Percentiles rank a stretch among this genome's conserved stretches.
These are phyloP conservation scores for Salvator merianae DNA, from an alignment of 2,113 vertebrate genomes.

Conservation along the genomic window DNA sequence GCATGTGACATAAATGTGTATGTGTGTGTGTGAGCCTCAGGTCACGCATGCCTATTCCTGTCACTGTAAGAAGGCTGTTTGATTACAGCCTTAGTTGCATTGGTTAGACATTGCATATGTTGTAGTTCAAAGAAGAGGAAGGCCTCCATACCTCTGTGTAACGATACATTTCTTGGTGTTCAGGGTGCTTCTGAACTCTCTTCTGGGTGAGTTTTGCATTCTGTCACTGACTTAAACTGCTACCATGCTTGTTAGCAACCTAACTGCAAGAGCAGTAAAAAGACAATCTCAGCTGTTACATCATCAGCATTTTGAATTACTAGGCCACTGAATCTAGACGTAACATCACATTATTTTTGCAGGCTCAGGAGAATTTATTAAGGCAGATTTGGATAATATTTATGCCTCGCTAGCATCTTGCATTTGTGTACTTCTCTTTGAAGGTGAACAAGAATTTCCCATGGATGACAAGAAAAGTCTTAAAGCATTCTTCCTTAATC, in stretches of 20 bases:
- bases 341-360: not conserved
- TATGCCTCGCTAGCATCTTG: not conserved
- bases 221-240: not conserved
- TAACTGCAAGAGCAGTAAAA: not conserved
- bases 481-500: not conserved
- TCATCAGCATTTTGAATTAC: not conserved
- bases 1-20: too few relatives aligned
- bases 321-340: not conserved
- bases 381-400: not conserved
- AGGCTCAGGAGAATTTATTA: not conserved
- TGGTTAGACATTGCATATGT: too few relatives aligned
- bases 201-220: not conserved
- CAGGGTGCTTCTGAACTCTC: not conserved
- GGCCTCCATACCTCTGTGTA: too few relatives aligned
- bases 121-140: too few relatives aligned
- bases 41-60: too few relatives aligned
- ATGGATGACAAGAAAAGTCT: not conserved
- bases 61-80: too few relatives aligned
- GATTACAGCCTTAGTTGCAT: too few relatives aligned
- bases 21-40: too few relatives aligned
- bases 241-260: too few relatives aligned
- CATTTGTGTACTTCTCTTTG: not conserved
- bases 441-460: not conserved
- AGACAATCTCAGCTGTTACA: not conserved
- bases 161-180: too few relatives aligned